phyloP scores from a whole-genome alignment of 1,140 invertebrate genomes.

The Drosophila erecta region DNA sequence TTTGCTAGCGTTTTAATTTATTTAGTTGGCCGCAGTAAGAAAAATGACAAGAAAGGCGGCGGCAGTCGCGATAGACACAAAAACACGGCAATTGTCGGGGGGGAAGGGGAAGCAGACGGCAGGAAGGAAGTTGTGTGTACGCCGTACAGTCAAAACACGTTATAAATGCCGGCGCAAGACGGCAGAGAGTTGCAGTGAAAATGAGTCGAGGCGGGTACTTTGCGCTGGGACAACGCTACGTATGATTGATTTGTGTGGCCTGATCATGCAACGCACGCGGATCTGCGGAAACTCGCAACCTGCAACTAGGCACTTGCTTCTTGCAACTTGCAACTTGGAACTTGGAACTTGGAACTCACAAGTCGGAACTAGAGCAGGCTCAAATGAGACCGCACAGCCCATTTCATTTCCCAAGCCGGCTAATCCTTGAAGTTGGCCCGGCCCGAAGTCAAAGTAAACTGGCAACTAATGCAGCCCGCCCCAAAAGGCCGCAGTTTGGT shows the following conservation, averaged over 20 bases:
- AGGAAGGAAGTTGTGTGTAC: conserved; percentile 15
- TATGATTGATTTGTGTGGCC: conserved; percentile 57
- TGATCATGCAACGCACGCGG: conserved; percentile 52
- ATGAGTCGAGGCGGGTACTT: conserved; percentile 26
- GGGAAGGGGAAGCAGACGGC: neutral
- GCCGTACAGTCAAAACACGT: conserved; percentile 21
- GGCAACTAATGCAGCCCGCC: conserved; percentile 37
- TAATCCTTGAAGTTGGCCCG: conserved; percentile 36
- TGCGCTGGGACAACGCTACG: conserved; percentile 12
- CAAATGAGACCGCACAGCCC: neutral
- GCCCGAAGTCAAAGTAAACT: conserved; percentile 19
- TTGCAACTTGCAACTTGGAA: neutral
- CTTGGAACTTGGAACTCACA: neutral
- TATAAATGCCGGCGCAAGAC: neutral
- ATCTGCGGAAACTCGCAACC: neutral
- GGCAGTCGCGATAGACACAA: conserved; percentile 19
- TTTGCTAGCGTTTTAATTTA: conserved; percentile 76
- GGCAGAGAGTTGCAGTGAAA: conserved; percentile 17
- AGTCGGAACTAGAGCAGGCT: conserved; percentile 9
- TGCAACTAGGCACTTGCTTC: neutral
- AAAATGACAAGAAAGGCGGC: conserved; percentile 25
- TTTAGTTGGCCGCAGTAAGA: conserved; percentile 53
- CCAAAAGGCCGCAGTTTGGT: conserved; percentile 8
- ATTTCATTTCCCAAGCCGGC: neutral
- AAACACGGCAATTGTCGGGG: conserved; percentile 9